Conservation (phyloP, 2,888 invertebrate genomes). For the Crematogaster levior region DNA sequence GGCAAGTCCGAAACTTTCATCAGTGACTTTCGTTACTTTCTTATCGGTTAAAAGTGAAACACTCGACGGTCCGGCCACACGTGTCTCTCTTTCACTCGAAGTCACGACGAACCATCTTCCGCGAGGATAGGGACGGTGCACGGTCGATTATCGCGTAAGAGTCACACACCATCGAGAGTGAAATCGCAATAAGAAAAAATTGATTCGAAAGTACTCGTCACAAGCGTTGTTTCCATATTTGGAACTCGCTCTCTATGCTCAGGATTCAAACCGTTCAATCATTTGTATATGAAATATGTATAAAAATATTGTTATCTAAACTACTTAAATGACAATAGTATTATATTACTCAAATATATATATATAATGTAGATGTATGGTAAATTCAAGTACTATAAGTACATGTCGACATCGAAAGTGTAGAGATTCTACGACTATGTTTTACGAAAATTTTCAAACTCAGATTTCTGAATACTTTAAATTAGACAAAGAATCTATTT, state of each 20-base stretch:
- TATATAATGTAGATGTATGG: too few species aligned
- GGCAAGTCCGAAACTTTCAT: conserved; percentile 79
- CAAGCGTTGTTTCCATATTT: conserved; percentile 61
- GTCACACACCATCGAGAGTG: conserved; percentile 66
- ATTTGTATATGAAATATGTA: background rate
- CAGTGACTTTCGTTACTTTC: conserved; percentile 83
- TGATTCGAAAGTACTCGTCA: conserved; percentile 39
- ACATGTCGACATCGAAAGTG: background rate
- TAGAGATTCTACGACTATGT: background rate
- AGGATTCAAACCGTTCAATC: background rate
- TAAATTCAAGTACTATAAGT: background rate
- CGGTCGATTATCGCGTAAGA: conserved; percentile 49
- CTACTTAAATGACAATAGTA: background rate
- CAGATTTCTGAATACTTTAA: background rate
- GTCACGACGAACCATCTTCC: conserved; percentile 55
- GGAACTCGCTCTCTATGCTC: conserved; percentile 43
- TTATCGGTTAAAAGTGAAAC: conserved; percentile 81
- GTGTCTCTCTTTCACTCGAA: conserved; percentile 57
- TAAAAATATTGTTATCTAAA: background rate
- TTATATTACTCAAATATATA: background rate
- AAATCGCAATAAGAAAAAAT: conserved; percentile 66
- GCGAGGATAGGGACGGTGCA: conserved; percentile 26
- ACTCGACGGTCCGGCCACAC: conserved; percentile 66
- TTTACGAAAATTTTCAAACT: background rate
- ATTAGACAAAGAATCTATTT: background rate